Evolutionary conservation across 2,113 vertebrate species (phyloP).

Genomic region (Prietella phreatophila): DNA sequence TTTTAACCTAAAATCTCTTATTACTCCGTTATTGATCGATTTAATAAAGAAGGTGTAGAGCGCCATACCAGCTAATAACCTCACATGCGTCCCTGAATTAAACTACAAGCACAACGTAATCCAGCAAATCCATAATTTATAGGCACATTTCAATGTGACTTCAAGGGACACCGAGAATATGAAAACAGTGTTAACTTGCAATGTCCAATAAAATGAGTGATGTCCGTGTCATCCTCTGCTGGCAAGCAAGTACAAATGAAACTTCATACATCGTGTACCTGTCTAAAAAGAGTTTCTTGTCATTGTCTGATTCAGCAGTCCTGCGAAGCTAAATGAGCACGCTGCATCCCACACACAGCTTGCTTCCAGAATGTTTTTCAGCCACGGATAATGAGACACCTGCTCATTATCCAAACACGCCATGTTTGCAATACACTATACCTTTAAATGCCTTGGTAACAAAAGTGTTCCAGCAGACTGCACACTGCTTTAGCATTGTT

Average conservation of each 20-base stretch:
- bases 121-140: too few relatives aligned
- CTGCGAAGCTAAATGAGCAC: neutral
- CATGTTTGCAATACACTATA: neutral
- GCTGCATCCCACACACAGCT: neutral
- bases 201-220: neutral
- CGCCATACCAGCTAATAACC: neutral
- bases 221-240: neutral
- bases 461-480: neutral
- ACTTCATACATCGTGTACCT: slow-evolving; percentile 25
- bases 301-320: slow-evolving; percentile 4
- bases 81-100: neutral
- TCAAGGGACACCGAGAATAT: neutral
- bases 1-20: neutral
- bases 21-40: neutral
- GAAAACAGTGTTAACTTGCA: neutral
- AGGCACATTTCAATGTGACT: too few relatives aligned
- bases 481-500: neutral
- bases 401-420: slow-evolving; percentile 8
- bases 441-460: neutral
- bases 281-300: neutral
- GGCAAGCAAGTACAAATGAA: slow-evolving; percentile 14
- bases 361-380: neutral
- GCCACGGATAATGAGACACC: slow-evolving; percentile 1
- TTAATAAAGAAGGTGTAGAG: neutral
- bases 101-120: too few relatives aligned